These are phyloP conservation scores for Cheilosia vulpina DNA, from an alignment of 2,888 invertebrate genomes.

Conservation along the genomic window DNA sequence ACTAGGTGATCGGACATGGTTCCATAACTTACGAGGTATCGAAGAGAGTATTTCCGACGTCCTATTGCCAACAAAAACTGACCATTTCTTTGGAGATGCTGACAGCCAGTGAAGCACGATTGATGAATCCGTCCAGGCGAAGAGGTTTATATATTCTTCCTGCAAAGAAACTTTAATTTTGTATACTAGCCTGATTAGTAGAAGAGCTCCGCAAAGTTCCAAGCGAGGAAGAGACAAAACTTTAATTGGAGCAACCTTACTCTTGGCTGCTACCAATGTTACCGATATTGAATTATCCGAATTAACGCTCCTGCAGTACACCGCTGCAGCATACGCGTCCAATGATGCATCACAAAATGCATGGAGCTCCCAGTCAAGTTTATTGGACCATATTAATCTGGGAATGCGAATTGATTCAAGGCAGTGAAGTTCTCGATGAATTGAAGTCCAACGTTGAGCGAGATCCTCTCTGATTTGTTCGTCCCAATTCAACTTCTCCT, in stretches of 20 bases:
- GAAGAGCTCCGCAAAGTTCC: too few species aligned
- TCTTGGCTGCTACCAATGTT: slow-evolving; percentile 43
- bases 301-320: slow-evolving; percentile 23
- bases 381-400: too few species aligned
- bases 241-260: neutral
- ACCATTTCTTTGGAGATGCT: slow-evolving; percentile 18
- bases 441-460: too few species aligned
- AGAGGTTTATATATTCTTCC: neutral
- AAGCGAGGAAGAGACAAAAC: too few species aligned
- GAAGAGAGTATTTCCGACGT: slow-evolving; percentile 20
- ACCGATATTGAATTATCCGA: slow-evolving; percentile 10
- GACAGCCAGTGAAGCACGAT: slow-evolving; percentile 16
- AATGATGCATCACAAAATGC: slow-evolving; percentile 24
- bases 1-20: neutral
- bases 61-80: slow-evolving; percentile 18
- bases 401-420: neutral
- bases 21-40: neutral
- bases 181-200: too few species aligned
- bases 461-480: slow-evolving; percentile 12
- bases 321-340: slow-evolving; percentile 17
- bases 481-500: neutral
- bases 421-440: too few species aligned
- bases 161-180: slow-evolving; percentile 12
- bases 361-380: neutral
- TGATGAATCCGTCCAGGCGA: slow-evolving; percentile 11